A percentile compares a stretch with the other conserved stretches of the same genome.
phyloP scores from a whole-genome alignment of 2,888 invertebrate species.

The Nezara viridula region DNA sequence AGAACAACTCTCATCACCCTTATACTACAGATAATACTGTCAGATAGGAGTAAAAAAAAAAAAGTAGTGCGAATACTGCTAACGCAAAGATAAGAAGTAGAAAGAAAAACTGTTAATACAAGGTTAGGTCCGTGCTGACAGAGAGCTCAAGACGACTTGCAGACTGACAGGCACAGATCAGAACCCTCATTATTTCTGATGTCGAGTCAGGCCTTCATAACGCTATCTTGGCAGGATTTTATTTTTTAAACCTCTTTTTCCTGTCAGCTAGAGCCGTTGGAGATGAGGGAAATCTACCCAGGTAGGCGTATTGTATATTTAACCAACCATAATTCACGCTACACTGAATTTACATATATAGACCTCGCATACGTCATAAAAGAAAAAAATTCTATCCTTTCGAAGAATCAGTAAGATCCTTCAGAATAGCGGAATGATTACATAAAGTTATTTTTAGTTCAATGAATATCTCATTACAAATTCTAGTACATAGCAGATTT shows the following conservation, averaged over 20 bases:
- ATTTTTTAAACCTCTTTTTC: neutral
- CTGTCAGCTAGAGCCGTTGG: neutral
- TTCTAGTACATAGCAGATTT: too few species aligned
- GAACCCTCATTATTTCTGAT: neutral
- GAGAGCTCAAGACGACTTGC: neutral
- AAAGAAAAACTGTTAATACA: neutral
- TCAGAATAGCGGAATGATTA: neutral
- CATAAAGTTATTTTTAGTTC: too few species aligned
- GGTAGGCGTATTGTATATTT: neutral
- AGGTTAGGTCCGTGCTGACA: neutral
- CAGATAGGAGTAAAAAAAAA: too few species aligned
- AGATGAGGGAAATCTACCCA: neutral
- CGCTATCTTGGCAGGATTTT: neutral
- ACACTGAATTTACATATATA: neutral
- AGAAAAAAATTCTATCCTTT: neutral
- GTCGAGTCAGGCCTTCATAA: neutral
- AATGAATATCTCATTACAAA: too few species aligned
- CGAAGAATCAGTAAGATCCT: neutral
- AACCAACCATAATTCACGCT: neutral
- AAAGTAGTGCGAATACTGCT: too few species aligned
- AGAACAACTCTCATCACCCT: too few species aligned
- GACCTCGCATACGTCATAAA: neutral
- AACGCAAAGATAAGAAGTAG: too few species aligned
- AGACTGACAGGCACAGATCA: neutral
- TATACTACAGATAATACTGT: too few species aligned